Conservation (phyloP, 2,888 invertebrate genomes). For the Phengaris arion region DNA sequence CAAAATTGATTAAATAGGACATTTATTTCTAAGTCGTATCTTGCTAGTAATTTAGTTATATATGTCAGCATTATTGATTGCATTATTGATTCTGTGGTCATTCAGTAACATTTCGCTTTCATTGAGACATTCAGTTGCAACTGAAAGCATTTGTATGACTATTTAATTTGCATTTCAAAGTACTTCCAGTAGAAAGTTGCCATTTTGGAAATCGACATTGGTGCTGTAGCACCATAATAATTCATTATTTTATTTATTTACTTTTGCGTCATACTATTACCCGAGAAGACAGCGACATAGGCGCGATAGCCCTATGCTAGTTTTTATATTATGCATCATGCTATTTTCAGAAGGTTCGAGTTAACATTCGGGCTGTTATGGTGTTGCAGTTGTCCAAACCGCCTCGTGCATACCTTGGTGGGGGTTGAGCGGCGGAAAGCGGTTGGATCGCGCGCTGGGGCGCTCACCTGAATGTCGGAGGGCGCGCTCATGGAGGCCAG, state of each 20-base stretch:
- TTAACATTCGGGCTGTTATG: neutral
- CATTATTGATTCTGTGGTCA: neutral
- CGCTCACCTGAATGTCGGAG: slow-evolving; percentile 83
- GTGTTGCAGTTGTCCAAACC: slow-evolving; percentile 52
- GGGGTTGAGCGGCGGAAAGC: slow-evolving; percentile 75
- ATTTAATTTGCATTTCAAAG: neutral
- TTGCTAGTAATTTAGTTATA: no score
- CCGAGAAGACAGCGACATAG: no score
- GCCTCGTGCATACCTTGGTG: slow-evolving; percentile 75
- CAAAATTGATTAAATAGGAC: neutral
- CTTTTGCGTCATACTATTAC: no score
- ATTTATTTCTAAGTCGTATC: neutral
- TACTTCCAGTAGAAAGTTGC: neutral
- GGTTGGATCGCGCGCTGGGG: slow-evolving; percentile 75
- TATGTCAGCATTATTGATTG: no score
- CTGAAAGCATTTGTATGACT: neutral
- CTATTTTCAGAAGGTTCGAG: neutral
- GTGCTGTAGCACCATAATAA: neutral
- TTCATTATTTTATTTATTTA: neutral
- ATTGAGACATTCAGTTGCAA: neutral
- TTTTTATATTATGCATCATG: neutral
- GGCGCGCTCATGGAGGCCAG: slow-evolving; percentile 82
- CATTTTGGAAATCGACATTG: neutral
- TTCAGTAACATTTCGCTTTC: neutral
- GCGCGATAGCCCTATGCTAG: no score